Base-by-base conservation (phyloP, 2,888 invertebrate genomes). In the Caenorhabditis doughertyi region DNA sequence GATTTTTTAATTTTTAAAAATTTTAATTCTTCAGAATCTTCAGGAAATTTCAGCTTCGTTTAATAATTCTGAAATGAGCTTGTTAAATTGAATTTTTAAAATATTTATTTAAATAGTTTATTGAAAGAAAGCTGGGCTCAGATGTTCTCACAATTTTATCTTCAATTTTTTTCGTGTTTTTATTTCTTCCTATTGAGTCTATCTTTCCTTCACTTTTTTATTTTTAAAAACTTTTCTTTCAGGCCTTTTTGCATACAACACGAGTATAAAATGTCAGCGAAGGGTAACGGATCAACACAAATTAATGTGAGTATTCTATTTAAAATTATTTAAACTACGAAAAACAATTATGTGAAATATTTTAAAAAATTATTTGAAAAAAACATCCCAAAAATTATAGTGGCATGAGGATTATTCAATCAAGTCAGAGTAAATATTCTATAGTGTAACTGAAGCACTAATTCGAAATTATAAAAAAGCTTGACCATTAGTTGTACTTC, bases 201-300 rank as follows among this genome's bases (percentile, higher is more conserved):
- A 42, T 25, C 21, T 47, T n/a, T 25, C 35, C 29, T 53, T 32
- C 13, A 9, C 9, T 5, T 39, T 16, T 18, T n/a, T 11, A 39
- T n/a, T 25, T 16, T 25, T 39, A n/a, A 18, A 58, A 21, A 47
- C 4, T 23, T 70, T 4, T 13, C 44, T 53, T 76, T 49, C 60
- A 68, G 76, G 67, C 76, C 60, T 76, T 76, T 67, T 65, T 58
- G 29, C 58, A 67, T 27, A 32, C 39, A 68, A 76, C 49, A 76
- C 76, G 76, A 76, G 76, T 76, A 76, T n/a, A 58, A 39, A 76
- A 76, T 76, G 76, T 58, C 74, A 49, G 32, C 76, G 68, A 76
- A 76, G 58, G 76, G 76, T 76, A 76, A 76, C 67, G 68, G 76
- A 76, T 76, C 76, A 68, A 23, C 67, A 39, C 49, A 76, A 42